Conservation (phyloP, 2,797 vertebrate species). For the Leuciscus waleckii region DNA sequence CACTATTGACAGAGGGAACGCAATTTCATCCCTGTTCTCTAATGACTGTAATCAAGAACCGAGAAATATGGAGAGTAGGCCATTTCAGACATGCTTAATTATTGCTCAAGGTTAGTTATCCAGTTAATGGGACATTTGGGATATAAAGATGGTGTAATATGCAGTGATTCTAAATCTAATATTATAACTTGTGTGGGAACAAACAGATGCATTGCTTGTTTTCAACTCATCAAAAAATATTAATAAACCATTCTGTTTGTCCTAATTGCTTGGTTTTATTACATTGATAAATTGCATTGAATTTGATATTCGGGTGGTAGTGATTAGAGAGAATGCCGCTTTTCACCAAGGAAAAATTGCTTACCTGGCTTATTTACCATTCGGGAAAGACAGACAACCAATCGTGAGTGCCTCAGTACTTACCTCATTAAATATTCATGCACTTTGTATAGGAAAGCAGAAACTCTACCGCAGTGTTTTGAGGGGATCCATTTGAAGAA, state of each 20-base stretch:
- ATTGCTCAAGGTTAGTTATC: slow-evolving; percentile 57
- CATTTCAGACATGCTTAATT: slow-evolving; percentile 52
- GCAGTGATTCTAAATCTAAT: slow-evolving; percentile 20
- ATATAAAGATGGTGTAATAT: slow-evolving; percentile 32
- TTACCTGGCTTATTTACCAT: neutral
- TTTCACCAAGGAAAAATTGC: neutral
- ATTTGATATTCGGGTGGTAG: neutral
- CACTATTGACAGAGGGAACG: slow-evolving; percentile 50
- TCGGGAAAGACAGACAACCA: neutral
- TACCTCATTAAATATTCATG: neutral
- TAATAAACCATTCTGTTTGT: neutral
- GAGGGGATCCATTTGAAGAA: neutral
- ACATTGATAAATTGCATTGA: neutral
- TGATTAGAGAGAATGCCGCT: neutral
- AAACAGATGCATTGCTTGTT: slow-evolving; percentile 39
- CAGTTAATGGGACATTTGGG: slow-evolving; percentile 39
- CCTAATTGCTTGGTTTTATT: slow-evolving; percentile 1
- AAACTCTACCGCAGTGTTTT: neutral
- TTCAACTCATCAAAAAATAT: slow-evolving; percentile 7
- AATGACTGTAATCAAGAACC: slow-evolving; percentile 58
- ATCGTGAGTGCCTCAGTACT: neutral
- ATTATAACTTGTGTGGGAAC: slow-evolving; percentile 21
- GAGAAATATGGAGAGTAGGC: slow-evolving; percentile 49
- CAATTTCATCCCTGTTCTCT: slow-evolving; percentile 50
- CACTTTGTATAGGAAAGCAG: neutral